Evolutionary conservation across 2,113 vertebrate genomes (phyloP), one percentile per base, ranked within the genome.

Genomic region (Calypte anna): DNA sequence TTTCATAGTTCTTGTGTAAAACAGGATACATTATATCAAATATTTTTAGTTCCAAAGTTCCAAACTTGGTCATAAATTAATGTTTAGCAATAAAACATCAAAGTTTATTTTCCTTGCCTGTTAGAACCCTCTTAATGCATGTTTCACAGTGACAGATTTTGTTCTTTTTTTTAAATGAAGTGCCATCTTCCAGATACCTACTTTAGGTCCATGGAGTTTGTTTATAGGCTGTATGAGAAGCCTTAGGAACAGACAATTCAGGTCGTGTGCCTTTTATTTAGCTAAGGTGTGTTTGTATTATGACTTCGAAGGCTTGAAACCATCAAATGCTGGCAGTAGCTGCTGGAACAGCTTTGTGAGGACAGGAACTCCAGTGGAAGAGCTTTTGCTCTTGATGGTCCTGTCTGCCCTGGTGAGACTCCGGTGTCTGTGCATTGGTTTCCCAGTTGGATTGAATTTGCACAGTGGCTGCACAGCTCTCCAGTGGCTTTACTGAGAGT

Each of bases 301-400:
- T 21, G 36, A 6, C 17, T 14, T 30, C 1, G 4, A 38, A 43
- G 17, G 38, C 17, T 20, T 1, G 1, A n/a, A 64, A 43, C 7
- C 25, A 46, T 14, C 58, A 66, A 64, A 31, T n/a, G 4, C 14
- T 6, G 3, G 23, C 66, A 2, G 20, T 58, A 10, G n/a, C 59
- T 63, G 3, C 31, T 43, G 22, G 46, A 40, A 78, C 51, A 75
- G 68, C 73, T 44, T 55, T 27, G 4, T 63, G 43, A 59, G 48
- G 46, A 23, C 38, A 23, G 0, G 20, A n/a, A 33, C 67, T 33
- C 18, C 31, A 46, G 16, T 44, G 38, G 78, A 78, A 76, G 46
- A 74, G 30, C 46, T 82, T 89, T 82, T 53, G 33, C 20, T 68
- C 2, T 64, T 84, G 12, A 6, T 25, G 8, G 22, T 12, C 8